Evolutionary conservation across 2,888 invertebrate species (phyloP).

Genomic region (Amblyjoppa proteus): DNA sequence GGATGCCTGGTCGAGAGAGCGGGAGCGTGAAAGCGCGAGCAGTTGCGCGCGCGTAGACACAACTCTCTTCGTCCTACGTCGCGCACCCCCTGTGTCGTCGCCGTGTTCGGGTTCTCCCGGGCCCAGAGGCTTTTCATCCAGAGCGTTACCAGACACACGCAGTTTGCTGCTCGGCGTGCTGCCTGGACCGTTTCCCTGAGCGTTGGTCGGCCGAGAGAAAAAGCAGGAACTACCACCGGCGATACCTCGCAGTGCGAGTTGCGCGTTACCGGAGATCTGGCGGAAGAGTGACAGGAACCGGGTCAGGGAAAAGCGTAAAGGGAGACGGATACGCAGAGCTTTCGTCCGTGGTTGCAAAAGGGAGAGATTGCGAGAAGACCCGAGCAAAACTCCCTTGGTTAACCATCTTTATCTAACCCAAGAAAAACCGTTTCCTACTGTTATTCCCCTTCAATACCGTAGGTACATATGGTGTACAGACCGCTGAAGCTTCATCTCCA

Average conservation of each 20-base stretch:
- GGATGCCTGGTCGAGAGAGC: conserved; percentile 26
- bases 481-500: conserved; percentile 26
- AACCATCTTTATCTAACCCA: conserved; percentile 38
- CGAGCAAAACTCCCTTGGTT: conserved; percentile 35
- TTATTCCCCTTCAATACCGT: conserved; percentile 36
- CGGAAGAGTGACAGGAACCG: conserved; percentile 8
- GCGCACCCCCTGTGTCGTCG: conserved; percentile 67
- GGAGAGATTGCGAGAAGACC: conserved; percentile 34
- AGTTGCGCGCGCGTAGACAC: conserved; percentile 66
- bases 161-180: conserved; percentile 77
- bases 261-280: neutral
- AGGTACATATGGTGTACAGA: conserved; percentile 16
- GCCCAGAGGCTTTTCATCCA: conserved; percentile 73
- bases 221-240: conserved; percentile 9
- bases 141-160: conserved; percentile 72
- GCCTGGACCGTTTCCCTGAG: conserved; percentile 80
- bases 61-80: conserved; percentile 62
- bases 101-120: conserved; percentile 74
- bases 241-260: conserved; percentile 41
- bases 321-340: neutral
- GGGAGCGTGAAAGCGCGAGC: conserved; percentile 34
- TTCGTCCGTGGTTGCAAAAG: conserved; percentile 10
- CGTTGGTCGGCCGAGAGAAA: conserved; percentile 47
- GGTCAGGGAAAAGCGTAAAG: neutral
- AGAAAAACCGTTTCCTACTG: conserved; percentile 41